Base-by-base conservation (phyloP, 2,113 vertebrate genomes). In the Barbus barbus region DNA sequence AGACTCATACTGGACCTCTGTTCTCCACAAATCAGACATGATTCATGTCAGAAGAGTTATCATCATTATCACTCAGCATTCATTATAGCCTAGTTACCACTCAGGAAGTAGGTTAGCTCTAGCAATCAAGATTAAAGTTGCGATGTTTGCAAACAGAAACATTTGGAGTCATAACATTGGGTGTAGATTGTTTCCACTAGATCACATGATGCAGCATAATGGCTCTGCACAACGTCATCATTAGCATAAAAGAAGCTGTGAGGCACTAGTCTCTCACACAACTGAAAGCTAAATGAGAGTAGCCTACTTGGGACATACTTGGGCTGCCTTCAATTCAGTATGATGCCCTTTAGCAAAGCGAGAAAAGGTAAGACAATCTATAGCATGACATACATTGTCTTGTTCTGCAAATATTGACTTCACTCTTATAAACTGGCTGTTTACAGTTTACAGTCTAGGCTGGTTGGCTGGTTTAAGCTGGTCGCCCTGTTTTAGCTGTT, bases 361-460 rank as follows among this genome's bases (percentile, higher is more conserved):
- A 77, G 72, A 44, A 85, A 77, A 85, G 84, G 84, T 85, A 31
- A 82, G 84, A 6, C 36, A 60, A 33, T 31, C 38, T 71, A 71
- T 71, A 44, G n/a, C 69, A 73, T 26, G 11, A 14, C 4, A 38
- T 38, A 38, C 9, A 46, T n/a, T 6, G 22, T 16, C 11, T 5
- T 72, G 22, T 44, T 38, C 36, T 71, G 33, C 8, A 20, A 33
- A 63, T 63, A 3, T 63, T 67, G 18, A 53, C 51, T 0, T 1
- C 18, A 53, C 51, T 22, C 18, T 53, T 8, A 53, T 53, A 53
- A 1, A 5, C 51, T 22, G 20, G 51, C 20, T 56, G 51, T 56
- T 56, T 56, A 22, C n/a, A n/a, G n/a, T n/a, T n/a, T n/a, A n/a
- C n/a, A n/a, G n/a, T n/a, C n/a, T n/a, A n/a, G n/a, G n/a, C n/a